Evolutionary conservation across 2,113 vertebrate species (phyloP), one percentile per base, ranked within the genome.

Genomic region (Lycaon pictus): DNA sequence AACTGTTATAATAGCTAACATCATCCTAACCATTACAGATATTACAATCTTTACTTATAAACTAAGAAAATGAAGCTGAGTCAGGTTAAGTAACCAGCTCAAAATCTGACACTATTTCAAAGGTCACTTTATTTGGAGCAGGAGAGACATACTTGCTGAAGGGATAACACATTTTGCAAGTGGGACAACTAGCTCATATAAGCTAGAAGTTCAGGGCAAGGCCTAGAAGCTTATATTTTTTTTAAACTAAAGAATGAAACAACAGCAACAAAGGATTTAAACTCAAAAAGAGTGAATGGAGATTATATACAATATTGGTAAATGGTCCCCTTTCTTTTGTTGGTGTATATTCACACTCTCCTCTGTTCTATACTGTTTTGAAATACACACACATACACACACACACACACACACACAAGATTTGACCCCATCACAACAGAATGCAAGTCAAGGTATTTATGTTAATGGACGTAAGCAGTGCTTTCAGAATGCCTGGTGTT

Each of bases 181-280:
- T 27, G 8, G 5, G 19, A 35, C 51, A 60, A 43, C 17, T 37
- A 29, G 9, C 37, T 93, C 58, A 72, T 63, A 20, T 48, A 90
- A 3, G 16, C 53, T 71, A 72, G 1, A 71, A 11, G 1, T 37
- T 11, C 19, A 72, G 7, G 22, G 27, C 1, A n/a, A 5, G 23
- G 48, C 29, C 32, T 93, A 48, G 48, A 35, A 79, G 80, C 16
- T 55, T 67, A 69, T 8, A 74, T 62, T 25, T 69, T 69, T 90
- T 92, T 92, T 22, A 88, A 83, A 37, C 29, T 63, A 55, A 90
- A 85, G n/a, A 93, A 67, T 20, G 51, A 5, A 93, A n/a, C 16
- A 96, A 67, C 1, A 43, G 11, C 65, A 53, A 55, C 11, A 56
- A 56, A 35, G 2, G 11, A 9, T 43, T 94, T 69, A 67, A 83